Evolutionary conservation across 2,888 invertebrate species (phyloP), one percentile per base, ranked within the genome.

Genomic region (Drosophila kuntzei): DNA sequence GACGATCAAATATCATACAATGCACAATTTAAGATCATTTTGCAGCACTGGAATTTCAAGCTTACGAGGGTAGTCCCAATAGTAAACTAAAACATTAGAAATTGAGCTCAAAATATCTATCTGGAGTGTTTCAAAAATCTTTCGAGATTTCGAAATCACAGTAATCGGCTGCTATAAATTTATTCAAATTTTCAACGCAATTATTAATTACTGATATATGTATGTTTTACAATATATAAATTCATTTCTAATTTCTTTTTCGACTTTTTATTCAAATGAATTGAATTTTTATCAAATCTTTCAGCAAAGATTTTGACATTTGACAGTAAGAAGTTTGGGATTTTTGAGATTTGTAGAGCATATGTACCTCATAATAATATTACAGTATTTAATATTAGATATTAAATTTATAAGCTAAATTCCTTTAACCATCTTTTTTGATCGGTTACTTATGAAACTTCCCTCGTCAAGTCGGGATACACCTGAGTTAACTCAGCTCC

Each of bases 31-130:
- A 9, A 32, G 34, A 11, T 14, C 37, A 16, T 44, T 54, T 37
- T 39, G 20, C 55, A 61, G 20, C 43, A 60, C 27, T 60, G 39
- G n/a, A 8, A 2, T 43, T 25, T 8, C 1, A 1, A 22, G 32
- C 14, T 0, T 3, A 2, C 27, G 39, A 9, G 18, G 54, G n/a
- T n/a, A 20, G 47, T n/a, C 12, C 6, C 18, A 20, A 12, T n/a
- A 47, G 29, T 47, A 8, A 14, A 2, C 8, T n/a, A 14, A 11
- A n/a, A 14, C 2, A 4, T 0, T 5, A 4, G 18, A 20, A 11
- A 39, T 5, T 20, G 18, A 9, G 11, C 2, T 14, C 4, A 7
- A 14, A 37, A 8, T 12, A 29, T 11, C 14, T 36, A 36, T 36
- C 2, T 14, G 36, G 2, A 14, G 34, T n/a, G 5, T 36, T 36